phyloP scores from a whole-genome alignment of 2,888 invertebrate genomes.

The Heliconius erato region DNA sequence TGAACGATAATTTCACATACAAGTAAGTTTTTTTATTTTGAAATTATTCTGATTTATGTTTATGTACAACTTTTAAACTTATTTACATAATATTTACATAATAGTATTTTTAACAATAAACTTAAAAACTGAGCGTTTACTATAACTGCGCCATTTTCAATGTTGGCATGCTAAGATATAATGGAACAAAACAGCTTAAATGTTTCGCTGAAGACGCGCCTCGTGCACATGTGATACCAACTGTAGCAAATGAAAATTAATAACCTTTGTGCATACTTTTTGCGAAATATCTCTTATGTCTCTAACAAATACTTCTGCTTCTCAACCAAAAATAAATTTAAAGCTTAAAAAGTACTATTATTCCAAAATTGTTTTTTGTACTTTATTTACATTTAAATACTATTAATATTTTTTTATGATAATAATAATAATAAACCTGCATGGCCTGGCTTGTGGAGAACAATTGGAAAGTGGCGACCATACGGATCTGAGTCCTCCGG shows the following conservation, averaged over 20 bases:
- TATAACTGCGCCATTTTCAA: constrained; percentile 49
- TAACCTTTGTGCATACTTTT: constrained; percentile 56
- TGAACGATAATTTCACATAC: too few species aligned
- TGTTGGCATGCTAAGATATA: constrained; percentile 58
- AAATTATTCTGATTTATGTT: not conserved
- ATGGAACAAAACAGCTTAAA: constrained; percentile 62
- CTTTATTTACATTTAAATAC: too few species aligned
- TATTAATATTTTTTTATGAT: too few species aligned
- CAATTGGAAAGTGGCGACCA: too few species aligned
- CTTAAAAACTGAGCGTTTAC: not conserved
- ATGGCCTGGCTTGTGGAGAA: too few species aligned
- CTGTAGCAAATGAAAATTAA: constrained; percentile 79
- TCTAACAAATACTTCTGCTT: not conserved
- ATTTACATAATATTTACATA: not conserved
- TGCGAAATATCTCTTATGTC: constrained; percentile 9
- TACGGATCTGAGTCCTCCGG: too few species aligned
- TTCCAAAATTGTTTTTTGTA: not conserved
- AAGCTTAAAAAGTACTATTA: not conserved
- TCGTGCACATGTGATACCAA: constrained; percentile 58
- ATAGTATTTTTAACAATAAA: not conserved
- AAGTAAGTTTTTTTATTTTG: too few species aligned
- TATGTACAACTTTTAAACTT: not conserved
- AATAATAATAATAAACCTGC: too few species aligned
- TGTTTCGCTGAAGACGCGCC: constrained; percentile 56
- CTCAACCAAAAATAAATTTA: not conserved